Evolutionary conservation across 2,888 invertebrate species (phyloP), one percentile per base, ranked within the genome.

Genomic region (Lepidocyrtinus sp.): DNA sequence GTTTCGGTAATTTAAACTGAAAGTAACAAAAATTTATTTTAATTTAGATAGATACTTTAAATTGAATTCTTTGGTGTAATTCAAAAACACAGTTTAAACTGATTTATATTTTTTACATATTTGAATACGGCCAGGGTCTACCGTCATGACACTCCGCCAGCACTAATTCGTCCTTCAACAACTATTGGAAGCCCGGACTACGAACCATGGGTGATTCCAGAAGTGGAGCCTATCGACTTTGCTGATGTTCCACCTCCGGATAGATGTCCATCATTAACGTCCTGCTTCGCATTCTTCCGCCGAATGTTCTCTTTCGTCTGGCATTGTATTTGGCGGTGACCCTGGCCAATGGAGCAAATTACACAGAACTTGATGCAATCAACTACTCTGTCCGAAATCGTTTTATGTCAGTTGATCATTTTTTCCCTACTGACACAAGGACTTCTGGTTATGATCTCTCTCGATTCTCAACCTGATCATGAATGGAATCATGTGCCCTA

Each of bases 51-150:
- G n/a, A n/a, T n/a, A n/a, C n/a, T n/a, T n/a, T n/a, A n/a, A n/a
- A n/a, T n/a, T n/a, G n/a, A n/a, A n/a, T n/a, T n/a, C n/a, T n/a
- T n/a, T n/a, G n/a, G n/a, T n/a, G n/a, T n/a, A n/a, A n/a, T n/a
- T n/a, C n/a, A n/a, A n/a, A n/a, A n/a, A n/a, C n/a, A n/a, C n/a
- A n/a, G n/a, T n/a, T n/a, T n/a, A n/a, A n/a, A n/a, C n/a, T n/a
- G n/a, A n/a, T n/a, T n/a, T n/a, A n/a, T n/a, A n/a, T n/a, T n/a
- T n/a, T n/a, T n/a, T n/a, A n/a, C n/a, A n/a, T n/a, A n/a, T n/a
- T n/a, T n/a, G n/a, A n/a, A 87, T 73, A 84, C 82, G 83, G 86
- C 86, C 86, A 86, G 85, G 85, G 87, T 87, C 80, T 81, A 83
- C 85, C 85, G 86, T 76, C 81, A 79, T 50, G 82, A 84, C 68